phyloP scores from a whole-genome alignment of 2,113 vertebrate species.

The Scortum barcoo region DNA sequence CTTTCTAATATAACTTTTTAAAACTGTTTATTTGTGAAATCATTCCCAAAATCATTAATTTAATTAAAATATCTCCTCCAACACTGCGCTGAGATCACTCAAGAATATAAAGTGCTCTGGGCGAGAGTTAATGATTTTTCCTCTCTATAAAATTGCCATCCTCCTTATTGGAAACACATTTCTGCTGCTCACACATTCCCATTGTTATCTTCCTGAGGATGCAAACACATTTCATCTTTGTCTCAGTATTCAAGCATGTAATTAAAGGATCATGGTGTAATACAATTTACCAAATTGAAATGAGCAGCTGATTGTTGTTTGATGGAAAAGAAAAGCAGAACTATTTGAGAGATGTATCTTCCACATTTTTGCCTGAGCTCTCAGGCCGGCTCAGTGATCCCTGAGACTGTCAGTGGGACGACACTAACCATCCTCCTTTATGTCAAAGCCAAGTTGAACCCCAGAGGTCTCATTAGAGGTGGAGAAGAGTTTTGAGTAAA shows the following conservation, averaged over 20 bases:
- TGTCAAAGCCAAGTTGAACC: constrained; percentile 67
- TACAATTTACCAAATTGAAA: constrained; percentile 40
- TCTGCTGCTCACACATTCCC: constrained; percentile 41
- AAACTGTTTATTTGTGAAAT: constrained; percentile 34
- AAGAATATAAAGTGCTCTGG: constrained; percentile 25
- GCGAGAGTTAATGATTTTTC: constrained; percentile 55
- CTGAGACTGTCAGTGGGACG: constrained; percentile 45
- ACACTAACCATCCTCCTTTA: constrained; percentile 55
- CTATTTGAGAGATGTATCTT: constrained; percentile 17
- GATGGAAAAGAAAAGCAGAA: constrained; percentile 2
- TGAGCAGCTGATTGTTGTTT: constrained; percentile 25
- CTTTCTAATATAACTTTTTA: neutral
- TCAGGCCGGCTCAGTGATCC: constrained; percentile 40
- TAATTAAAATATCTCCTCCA: constrained; percentile 30
- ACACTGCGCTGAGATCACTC: constrained; percentile 36
- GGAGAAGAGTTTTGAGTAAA: constrained; percentile 61
- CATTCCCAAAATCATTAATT: constrained; percentile 38
- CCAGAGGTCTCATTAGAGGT: constrained; percentile 79
- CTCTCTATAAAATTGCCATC: constrained; percentile 26
- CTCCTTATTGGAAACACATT: constrained; percentile 49
- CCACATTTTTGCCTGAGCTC: constrained; percentile 19
- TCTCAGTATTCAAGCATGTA: constrained; percentile 52
- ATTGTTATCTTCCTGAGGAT: constrained; percentile 51
- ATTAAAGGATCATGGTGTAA: constrained; percentile 50
- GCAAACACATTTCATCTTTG: constrained; percentile 51